A percentile compares a stretch with the other conserved stretches of the same genome.
These are phyloP conservation scores for Gortyna flavago DNA, from an alignment of 2,888 invertebrate genomes.

Conservation along the genomic window DNA sequence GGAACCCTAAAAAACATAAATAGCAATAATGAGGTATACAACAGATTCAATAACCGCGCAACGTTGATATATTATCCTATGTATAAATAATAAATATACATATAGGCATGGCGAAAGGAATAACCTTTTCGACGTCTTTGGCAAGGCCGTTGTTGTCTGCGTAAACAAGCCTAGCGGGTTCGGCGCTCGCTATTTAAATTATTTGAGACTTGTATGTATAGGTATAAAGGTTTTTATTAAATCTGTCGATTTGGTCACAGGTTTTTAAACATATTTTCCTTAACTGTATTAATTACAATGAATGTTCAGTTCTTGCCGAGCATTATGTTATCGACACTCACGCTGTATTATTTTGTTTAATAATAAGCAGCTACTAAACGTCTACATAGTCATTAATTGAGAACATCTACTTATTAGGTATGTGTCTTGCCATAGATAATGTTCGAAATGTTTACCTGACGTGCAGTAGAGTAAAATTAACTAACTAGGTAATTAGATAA, in stretches of 20 bases:
- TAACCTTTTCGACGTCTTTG: slow-evolving; percentile 80
- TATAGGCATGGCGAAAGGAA: slow-evolving; percentile 78
- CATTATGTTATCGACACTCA: slow-evolving; percentile 29
- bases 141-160: slow-evolving; percentile 79
- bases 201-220: slow-evolving; percentile 48
- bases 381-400: slow-evolving; percentile 34
- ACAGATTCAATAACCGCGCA: slow-evolving; percentile 17
- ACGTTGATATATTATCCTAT: slow-evolving; percentile 48
- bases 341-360: slow-evolving; percentile 24
- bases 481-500: slow-evolving; percentile 75
- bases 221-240: slow-evolving; percentile 24
- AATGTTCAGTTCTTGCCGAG: slow-evolving; percentile 28
- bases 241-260: slow-evolving; percentile 8
- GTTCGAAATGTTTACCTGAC: slow-evolving; percentile 60
- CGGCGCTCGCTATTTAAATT: slow-evolving; percentile 68
- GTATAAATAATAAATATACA: slow-evolving; percentile 31
- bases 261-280: slow-evolving; percentile 14
- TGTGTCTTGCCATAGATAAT: slow-evolving; percentile 34
- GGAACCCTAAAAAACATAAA: no score
- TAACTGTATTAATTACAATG: slow-evolving; percentile 24
- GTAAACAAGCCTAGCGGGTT: slow-evolving; percentile 71
- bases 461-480: slow-evolving; percentile 55
- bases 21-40: slow-evolving; percentile 5
- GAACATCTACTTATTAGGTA: slow-evolving; percentile 21
- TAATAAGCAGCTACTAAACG: slow-evolving; percentile 12